Evolutionary conservation across 2,888 invertebrate species (phyloP), one percentile per base, ranked within the genome.

Genomic region (Drosophila anomalata): DNA sequence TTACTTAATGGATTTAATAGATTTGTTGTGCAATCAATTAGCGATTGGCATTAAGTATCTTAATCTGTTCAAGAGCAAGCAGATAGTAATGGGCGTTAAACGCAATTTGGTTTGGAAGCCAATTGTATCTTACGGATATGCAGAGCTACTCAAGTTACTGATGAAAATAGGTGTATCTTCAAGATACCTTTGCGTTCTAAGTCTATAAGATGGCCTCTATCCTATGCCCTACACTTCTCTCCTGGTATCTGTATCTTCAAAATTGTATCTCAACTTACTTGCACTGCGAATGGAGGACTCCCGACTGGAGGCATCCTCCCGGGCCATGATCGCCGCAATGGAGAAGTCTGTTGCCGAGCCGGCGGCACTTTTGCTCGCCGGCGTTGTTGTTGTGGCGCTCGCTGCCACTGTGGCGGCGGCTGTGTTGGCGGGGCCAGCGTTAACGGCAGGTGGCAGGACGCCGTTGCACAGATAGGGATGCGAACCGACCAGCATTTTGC

Each of bases 311-410:
- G 90, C 86, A 70, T 90, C 90, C 80, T 94, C 94, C 79, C 95
- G 93, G 90, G 97, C 96, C 96, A 98, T 97, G 90, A 98, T 97
- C 80, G 97, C 97, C 52, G 97, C 97, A 88, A 97, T 97, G 90
- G 97, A 97, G 93, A 98, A 98, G 93, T 98, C 98, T 62, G 98
- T 97, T 91, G 97, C 97, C 6, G 90, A 90, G 84, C 90, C 90
- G 90, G 84, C 90, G 90, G 90, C 88, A 78, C 78, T 82, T 85
- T 90, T 90, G 76, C 79, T 88, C 51, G 76, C 79, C 20, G 88
- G 73, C 12, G 88, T 85, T 24, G 90, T 79, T n/a, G 83, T 77
- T 46, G 60, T 55, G 42, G 77, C 75, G 29, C 61, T 41, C 8
- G 62, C 51, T 2, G 78, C 71, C 44, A 72, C 97, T 55, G 97